Evolutionary conservation across 2,113 vertebrate genomes (phyloP).

Genomic region (Caloenas nicobarica): DNA sequence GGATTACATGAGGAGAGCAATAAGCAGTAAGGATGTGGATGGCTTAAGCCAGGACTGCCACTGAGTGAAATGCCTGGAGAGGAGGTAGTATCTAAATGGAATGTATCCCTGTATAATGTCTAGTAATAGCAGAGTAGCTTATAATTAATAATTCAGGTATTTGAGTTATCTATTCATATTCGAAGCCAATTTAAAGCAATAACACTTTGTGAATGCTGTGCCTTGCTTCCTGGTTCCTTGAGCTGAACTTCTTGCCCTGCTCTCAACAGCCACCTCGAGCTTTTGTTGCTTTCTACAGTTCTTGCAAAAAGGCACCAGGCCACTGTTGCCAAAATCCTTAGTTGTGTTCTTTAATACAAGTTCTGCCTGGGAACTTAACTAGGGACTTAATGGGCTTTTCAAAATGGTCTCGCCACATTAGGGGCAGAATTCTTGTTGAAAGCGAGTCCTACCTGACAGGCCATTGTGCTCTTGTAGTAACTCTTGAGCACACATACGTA

Average conservation of each 20-base stretch:
- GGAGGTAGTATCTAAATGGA: not conserved
- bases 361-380: not conserved
- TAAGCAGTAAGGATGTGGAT: not conserved
- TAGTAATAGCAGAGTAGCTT: not conserved
- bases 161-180: not conserved
- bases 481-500: rapidly evolving
- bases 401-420: not conserved
- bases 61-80: not conserved
- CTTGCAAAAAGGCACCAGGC: not conserved
- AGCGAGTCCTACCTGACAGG: not conserved
- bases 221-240: not conserved
- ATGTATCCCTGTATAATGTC: not conserved
- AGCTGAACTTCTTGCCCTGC: not conserved
- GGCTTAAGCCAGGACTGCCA: not conserved
- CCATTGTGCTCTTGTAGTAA: not conserved
- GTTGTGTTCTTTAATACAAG: not conserved
- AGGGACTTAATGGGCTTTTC: not conserved
- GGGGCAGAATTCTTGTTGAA: not conserved
- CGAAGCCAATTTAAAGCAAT: not conserved
- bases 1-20: not conserved
- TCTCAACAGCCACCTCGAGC: not conserved
- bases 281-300: rapidly evolving
- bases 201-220: not conserved
- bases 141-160: not conserved
- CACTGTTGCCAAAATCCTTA: not conserved